Evolutionary conservation across 2,113 vertebrate genomes (phyloP), one percentile per base, ranked within the genome.

Genomic region (Nerophis lumbriciformis): DNA sequence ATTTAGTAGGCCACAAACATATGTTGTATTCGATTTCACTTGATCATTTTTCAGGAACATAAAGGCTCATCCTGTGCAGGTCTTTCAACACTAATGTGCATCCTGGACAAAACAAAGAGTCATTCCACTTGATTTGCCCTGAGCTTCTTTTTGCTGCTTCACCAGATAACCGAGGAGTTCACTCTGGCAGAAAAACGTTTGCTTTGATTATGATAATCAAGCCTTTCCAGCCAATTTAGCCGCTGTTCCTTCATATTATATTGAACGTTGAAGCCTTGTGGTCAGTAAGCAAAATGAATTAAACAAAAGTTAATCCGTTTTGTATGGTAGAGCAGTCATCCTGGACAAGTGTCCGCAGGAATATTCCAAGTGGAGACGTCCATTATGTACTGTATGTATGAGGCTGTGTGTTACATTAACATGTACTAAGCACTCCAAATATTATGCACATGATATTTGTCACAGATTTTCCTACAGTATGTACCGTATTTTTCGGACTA

Each of bases 121-220:
- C n/a, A 49, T 36, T 68, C 21, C 39, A 48, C 65, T 48, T 65
- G 47, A 64, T 71, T n/a, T 56, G 4, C 59, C 36, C 39, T 42
- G 19, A 59, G 53, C 51, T 42, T 28, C 49, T 65, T 28, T 62
- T 55, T 35, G 36, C 13, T 55, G 55, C 62, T 69, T 77, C 59
- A 66, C 6, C 51, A 19, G 35, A 63, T 51, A 73, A 48, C 53
- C 69, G 48, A 65, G 28, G 67, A 56, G 69, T 49, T 70, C 75
- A 76, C 21, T 56, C 53, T 73, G 61, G 71, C 71, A 74, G 82
- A 82, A 83, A 78, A 65, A 62, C 59, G 66, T 68, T 62, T 28
- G 2, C 52, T 48, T 28, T 79, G 80, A 85, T 85, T 79, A 84
- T 64, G 48, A 71, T 76, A 65, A 85, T 85, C 72, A 81, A 14